Percentiles rank a stretch among this genome's conserved stretches.
phyloP scores from a whole-genome alignment of 2,113 vertebrate species.

The Acrocephalus arundinaceus region DNA sequence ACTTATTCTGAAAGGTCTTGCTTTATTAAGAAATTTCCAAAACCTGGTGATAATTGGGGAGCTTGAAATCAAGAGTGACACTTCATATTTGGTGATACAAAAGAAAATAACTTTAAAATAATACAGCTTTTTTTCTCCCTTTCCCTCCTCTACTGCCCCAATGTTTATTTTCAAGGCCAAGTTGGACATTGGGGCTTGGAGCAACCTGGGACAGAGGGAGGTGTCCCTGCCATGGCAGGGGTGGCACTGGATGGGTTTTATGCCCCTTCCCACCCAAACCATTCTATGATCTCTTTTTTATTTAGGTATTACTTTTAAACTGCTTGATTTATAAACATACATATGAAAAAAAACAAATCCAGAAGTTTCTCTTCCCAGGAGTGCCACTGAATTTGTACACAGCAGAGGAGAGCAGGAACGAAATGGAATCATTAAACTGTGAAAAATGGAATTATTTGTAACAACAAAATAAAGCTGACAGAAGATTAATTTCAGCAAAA shows the following conservation, averaged over 20 bases:
- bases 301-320: background rate
- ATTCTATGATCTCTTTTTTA: background rate
- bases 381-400: background rate
- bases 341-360: background rate
- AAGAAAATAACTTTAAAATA: background rate
- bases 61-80: background rate
- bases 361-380: slow-evolving; percentile 9
- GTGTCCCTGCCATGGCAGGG: background rate
- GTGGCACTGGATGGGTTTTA: background rate
- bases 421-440: slow-evolving; percentile 24
- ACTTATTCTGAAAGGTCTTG: background rate
- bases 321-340: background rate
- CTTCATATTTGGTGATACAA: background rate
- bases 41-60: background rate
- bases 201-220: background rate
- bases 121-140: background rate
- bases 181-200: background rate
- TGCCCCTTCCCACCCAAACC: background rate
- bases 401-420: background rate
- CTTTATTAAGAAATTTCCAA: background rate
- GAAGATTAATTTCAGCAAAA: slow-evolving; percentile 8
- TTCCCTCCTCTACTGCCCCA: background rate
- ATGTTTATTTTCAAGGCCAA: background rate
- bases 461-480: background rate
- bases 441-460: slow-evolving; percentile 36